Conservation (phyloP, 37 sponge, comb jelly and placozoan genomes). For the Axinella damicornis region DNA sequence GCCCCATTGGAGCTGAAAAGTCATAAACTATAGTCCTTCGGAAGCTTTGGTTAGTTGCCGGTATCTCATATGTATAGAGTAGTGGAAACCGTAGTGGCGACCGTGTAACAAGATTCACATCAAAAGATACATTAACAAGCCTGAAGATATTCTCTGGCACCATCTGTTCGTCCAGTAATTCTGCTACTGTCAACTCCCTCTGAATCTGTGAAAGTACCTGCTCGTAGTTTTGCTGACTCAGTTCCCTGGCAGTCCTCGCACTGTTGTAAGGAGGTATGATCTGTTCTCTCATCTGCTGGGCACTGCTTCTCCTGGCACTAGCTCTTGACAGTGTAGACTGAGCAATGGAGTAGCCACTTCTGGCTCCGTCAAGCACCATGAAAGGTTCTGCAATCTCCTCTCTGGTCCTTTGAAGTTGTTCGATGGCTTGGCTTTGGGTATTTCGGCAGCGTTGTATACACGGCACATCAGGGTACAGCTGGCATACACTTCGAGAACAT, state of each 20-base stretch:
- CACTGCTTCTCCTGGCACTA: background rate
- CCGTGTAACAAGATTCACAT: background rate
- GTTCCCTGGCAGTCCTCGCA: background rate
- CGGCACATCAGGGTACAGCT: too few relatives aligned
- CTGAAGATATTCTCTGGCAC: background rate
- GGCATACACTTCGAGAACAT: background rate
- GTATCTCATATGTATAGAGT: background rate
- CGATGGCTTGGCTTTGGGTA: background rate
- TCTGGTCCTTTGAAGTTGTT: background rate
- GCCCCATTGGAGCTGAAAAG: background rate
- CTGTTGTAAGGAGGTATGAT: background rate
- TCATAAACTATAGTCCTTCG: background rate
- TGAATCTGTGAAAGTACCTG: too few relatives aligned
- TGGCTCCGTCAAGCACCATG: background rate
- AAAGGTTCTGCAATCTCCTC: background rate
- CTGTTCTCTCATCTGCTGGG: constrained; percentile 8
- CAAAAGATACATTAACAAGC: background rate
- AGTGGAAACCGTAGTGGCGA: background rate
- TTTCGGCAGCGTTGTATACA: background rate
- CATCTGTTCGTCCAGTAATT: background rate
- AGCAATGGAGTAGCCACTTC: background rate
- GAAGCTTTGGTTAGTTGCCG: background rate
- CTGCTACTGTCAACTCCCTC: too few relatives aligned
- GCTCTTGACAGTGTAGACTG: too few relatives aligned
- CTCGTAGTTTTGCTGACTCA: background rate